Base-by-base conservation (phyloP, 2,888 invertebrate species). In the Watsonalla binaria region DNA sequence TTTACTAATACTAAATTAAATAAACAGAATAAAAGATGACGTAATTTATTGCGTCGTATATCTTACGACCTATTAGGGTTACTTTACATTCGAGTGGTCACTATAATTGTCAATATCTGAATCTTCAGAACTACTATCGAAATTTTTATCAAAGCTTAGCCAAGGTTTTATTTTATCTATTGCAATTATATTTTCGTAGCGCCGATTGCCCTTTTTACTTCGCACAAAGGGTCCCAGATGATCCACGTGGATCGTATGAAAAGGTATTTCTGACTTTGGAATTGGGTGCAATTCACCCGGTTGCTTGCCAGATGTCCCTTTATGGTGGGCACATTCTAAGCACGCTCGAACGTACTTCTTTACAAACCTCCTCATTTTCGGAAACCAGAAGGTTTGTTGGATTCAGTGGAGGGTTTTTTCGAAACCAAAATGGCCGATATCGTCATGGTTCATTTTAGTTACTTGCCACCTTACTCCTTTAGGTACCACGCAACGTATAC, bases 401-500 rank as follows among this genome's bases (percentile, higher is more conserved):
- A 53, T 34, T 6, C 55, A 53, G 4, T 8, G 9, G 6, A 60
- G 15, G 0, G 66, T 65, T 48, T 61, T 68, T 6, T 58, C 55
- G 2, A 54, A 63, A 7, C 58, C 61, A 37, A 46, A 64, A 51
- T 65, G 65, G 0, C 68, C 68, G 0, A 64, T 45, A 14, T 67
- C 64, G 37, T 69, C 65, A 34, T 69, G 64, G 34, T 65, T 68
- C 11, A 13, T 52, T 42, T 61, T 57, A 0, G 60, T 6, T 4
- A 72, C 46, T 34, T 66, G 66, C 65, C 66, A 70, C 0, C 67
- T 37, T 0, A 55, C 63, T 0, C 55, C 56, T 42, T 54, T 58
- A 6, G 70, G 70, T 0, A 68, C 69, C 0, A 69, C 51, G 66
- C 66, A n/a, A n/a, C n/a, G n/a, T n/a, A n/a, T n/a, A n/a, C n/a